Evolutionary conservation across 1,140 invertebrate genomes (phyloP).

Genomic region (Leguminivora glycinivorella): DNA sequence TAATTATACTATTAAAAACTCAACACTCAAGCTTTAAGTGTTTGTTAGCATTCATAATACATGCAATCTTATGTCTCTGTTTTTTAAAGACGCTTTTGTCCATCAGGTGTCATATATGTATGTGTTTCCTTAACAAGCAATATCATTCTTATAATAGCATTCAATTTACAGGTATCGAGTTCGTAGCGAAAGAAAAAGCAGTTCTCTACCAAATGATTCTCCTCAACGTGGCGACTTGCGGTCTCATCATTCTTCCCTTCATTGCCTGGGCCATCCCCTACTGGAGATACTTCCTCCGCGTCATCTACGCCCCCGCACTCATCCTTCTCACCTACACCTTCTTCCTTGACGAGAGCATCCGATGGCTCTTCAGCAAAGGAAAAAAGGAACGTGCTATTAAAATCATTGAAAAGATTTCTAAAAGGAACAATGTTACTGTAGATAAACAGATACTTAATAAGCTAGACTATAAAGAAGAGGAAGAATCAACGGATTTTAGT

Average conservation of each 20-base stretch:
- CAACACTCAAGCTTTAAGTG: too few species aligned
- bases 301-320: constrained; percentile 67
- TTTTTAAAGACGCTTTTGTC: too few species aligned
- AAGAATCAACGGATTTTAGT: constrained; percentile 36
- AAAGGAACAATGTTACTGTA: constrained; percentile 52
- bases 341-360: constrained; percentile 68
- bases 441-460: constrained; percentile 52
- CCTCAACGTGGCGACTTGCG: constrained; percentile 63
- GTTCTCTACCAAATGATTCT: constrained; percentile 68
- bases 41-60: too few species aligned
- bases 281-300: constrained; percentile 64
- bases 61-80: too few species aligned
- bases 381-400: constrained; percentile 52
- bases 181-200: constrained; percentile 62
- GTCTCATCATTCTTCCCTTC: constrained; percentile 64
- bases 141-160: not conserved
- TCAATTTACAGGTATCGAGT: constrained; percentile 65
- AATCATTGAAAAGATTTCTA: constrained; percentile 64
- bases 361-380: constrained; percentile 85
- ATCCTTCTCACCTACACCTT: constrained; percentile 63
- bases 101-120: too few species aligned
- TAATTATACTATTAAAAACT: too few species aligned
- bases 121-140: too few species aligned
- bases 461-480: constrained; percentile 55
- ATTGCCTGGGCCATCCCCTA: constrained; percentile 67